Conservation (phyloP, 2,888 invertebrate genomes). For the Anaspis maculata region DNA sequence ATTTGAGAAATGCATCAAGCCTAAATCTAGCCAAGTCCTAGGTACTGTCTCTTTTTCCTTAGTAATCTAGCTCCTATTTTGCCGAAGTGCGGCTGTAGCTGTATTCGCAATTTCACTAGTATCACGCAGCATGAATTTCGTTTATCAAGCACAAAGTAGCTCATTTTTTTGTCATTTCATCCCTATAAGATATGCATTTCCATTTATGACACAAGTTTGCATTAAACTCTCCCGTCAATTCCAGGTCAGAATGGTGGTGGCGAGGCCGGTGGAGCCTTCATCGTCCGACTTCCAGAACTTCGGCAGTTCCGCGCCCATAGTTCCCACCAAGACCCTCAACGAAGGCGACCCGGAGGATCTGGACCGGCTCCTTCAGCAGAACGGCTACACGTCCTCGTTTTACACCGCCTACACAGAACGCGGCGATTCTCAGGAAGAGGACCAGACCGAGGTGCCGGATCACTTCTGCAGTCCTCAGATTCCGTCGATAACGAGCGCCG, state of each 20-base stretch:
- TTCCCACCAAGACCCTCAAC: slow-evolving; percentile 84
- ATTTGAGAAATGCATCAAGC: too few relatives aligned
- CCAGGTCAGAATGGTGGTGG: slow-evolving; percentile 88
- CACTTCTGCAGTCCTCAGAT: background rate
- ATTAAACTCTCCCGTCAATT: too few relatives aligned
- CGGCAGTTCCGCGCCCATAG: slow-evolving; percentile 73
- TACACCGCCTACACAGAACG: slow-evolving; percentile 11
- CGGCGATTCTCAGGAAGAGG: slow-evolving; percentile 32
- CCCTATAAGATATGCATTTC: too few relatives aligned
- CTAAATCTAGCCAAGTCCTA: too few relatives aligned
- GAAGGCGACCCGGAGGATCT: slow-evolving; percentile 89
- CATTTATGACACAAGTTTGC: too few relatives aligned
- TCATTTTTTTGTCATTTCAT: too few relatives aligned
- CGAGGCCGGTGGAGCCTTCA: slow-evolving; percentile 84
- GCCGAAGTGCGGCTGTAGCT: too few relatives aligned
- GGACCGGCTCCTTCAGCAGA: slow-evolving; percentile 74
- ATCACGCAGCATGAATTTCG: too few relatives aligned
- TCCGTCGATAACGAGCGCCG: background rate
- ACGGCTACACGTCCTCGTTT: slow-evolving; percentile 49
- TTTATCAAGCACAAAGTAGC: too few relatives aligned
- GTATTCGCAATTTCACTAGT: too few relatives aligned
- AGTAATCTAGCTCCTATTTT: too few relatives aligned
- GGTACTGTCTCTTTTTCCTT: too few relatives aligned
- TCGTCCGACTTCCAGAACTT: slow-evolving; percentile 63
- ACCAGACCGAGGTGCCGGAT: slow-evolving; percentile 14